phyloP scores from a whole-genome alignment of 2,797 vertebrate species.

The Centropyge bicolor region DNA sequence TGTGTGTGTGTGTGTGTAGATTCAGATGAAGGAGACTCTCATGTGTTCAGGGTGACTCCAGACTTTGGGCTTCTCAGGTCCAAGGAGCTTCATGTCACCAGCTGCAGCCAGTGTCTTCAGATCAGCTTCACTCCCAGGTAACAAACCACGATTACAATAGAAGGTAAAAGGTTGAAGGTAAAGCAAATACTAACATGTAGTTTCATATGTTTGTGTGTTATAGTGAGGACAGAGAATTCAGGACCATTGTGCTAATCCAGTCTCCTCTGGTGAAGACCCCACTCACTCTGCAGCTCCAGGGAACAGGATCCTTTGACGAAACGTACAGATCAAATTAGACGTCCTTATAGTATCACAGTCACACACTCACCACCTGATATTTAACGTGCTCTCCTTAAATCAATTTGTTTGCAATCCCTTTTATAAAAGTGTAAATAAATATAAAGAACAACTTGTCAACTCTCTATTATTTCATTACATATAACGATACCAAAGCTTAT shows the following conservation, averaged over 20 bases:
- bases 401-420: not conserved
- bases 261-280: slow-evolving; percentile 87
- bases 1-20: slow-evolving; percentile 55
- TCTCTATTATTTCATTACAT: slow-evolving; percentile 13
- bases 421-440: slow-evolving; percentile 42
- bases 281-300: slow-evolving; percentile 82
- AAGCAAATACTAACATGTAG: not conserved
- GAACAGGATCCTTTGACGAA: slow-evolving; percentile 83
- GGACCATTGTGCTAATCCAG: slow-evolving; percentile 78
- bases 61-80: slow-evolving; percentile 84
- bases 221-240: slow-evolving; percentile 84
- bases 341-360: slow-evolving; percentile 5
- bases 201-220: slow-evolving; percentile 43
- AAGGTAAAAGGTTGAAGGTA: not conserved
- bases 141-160: not conserved
- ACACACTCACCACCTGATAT: not conserved
- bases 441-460: not conserved
- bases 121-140: slow-evolving; percentile 94
- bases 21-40: slow-evolving; percentile 43
- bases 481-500: not conserved
- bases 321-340: slow-evolving; percentile 45
- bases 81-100: slow-evolving; percentile 42
- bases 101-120: slow-evolving; percentile 79
- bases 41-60: slow-evolving; percentile 87
- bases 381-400: not conserved